A percentile compares a stretch with the other conserved stretches of the same genome.
Evolutionary conservation across 2,888 invertebrate species (phyloP).

Genomic region (Tyria jacobaeae): DNA sequence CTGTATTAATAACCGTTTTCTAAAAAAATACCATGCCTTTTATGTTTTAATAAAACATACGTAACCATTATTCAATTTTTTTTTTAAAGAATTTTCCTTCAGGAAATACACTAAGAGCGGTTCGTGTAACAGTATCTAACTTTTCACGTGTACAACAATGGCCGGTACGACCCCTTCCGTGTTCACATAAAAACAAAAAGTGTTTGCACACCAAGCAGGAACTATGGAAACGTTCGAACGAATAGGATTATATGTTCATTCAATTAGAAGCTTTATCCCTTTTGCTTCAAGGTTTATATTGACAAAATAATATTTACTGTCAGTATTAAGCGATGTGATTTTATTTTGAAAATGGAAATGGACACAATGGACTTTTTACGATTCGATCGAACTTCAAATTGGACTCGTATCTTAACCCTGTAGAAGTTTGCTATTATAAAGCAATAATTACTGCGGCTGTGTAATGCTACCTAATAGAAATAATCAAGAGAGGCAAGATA

Average conservation of each 20-base stretch:
- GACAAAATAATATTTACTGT: too few relatives aligned
- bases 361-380: too few relatives aligned
- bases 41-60: background rate
- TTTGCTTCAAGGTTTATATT: background rate
- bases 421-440: too few relatives aligned
- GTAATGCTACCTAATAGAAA: too few relatives aligned
- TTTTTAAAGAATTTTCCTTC: background rate
- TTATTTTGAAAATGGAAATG: too few relatives aligned
- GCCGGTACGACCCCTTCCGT: constrained; percentile 12
- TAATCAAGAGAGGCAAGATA: too few relatives aligned
- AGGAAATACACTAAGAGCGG: background rate
- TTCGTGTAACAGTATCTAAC: constrained; percentile 10
- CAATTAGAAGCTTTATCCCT: background rate
- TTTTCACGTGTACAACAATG: constrained; percentile 2
- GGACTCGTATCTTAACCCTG: too few relatives aligned
- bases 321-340: too few relatives aligned
- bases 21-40: background rate
- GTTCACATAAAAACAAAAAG: constrained; percentile 8
- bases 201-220: background rate
- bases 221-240: background rate
- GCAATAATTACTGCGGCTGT: too few relatives aligned
- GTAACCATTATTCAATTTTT: background rate
- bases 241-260: background rate
- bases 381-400: too few relatives aligned
- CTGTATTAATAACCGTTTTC: background rate